Evolutionary conservation across 1,140 invertebrate species (phyloP), one percentile per base, ranked within the genome.

Genomic region (Aculops lycopersici): DNA sequence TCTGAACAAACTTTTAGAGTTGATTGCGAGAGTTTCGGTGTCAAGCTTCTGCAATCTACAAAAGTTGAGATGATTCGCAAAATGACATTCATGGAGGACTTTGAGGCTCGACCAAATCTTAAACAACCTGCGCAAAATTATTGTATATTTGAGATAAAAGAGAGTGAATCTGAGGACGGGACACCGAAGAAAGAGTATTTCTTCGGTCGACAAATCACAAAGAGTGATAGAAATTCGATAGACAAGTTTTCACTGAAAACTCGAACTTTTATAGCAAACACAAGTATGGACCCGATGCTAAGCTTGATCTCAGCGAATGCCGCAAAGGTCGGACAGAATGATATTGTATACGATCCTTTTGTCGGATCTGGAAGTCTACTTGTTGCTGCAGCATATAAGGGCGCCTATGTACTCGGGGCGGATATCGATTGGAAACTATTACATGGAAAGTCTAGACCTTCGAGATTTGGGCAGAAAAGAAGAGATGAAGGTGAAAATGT

Each of bases 231-330:
- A 43, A 64, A 74, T 45, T 57, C 73, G 17, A 74, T 86, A 21
- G 60, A 67, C 45, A 64, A 70, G 42, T 66, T 80, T 37, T 80
- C 78, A 1, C 53, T 90, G 18, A 86, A 86, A 58, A 72, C 67
- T 20, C 64, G 84, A 17, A 78, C 78, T 59, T 94, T 88, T 54
- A 90, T 94, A 52, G 83, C 81, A 4, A 94, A 90, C 53, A 95
- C 86, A 0, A 81, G 74, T 50, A 94, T 95, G 86, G 84, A 94
- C 57, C 71, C 84, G 0, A 73, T 79, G 46, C 59, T 94, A 1
- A 74, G 81, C 3, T 55, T 94, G 16, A 58, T 94, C 18, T 90
- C 92, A 81, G 73, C 78, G 1, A 95, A 94, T 61, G 72, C 90
- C 56, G 81, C 73, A 1, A 58, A 70, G 58, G 67, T 88, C 16